Evolutionary conservation across 2,113 vertebrate species (phyloP), one percentile per base, ranked within the genome.

Genomic region (Athene cunicularia): DNA sequence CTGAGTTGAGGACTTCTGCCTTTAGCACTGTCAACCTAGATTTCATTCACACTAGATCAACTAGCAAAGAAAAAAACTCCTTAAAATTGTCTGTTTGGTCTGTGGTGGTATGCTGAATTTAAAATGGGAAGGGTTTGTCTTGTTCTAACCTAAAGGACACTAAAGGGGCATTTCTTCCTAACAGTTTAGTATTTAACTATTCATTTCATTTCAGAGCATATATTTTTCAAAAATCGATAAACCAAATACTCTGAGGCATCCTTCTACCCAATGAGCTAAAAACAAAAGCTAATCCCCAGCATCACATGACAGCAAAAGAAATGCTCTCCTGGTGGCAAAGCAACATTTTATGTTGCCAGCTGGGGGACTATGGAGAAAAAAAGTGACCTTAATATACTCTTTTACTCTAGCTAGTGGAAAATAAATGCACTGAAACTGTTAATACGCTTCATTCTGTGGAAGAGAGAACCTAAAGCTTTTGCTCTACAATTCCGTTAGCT

Each of bases 151-250:
- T n/a, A 63, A 56, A 55, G 80, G 45, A 81, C 43, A 83, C 39
- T 67, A 35, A 82, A 76, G 66, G 37, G 52, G 59, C 76, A 94
- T 71, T 76, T 92, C 53, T 97, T 88, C 33, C 80, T 56, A 79
- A 80, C 27, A 50, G 86, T 53, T 96, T 62, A 37, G 85, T 35
- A 47, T 89, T 88, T 81, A 82, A 68, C 86, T 90, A 91, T 27
- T 75, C 35, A 91, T 87, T 76, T 83, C 55, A 86, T 91, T 91
- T 89, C 83, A 84, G 73, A 74, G n/a, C 76, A 26, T 80, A 26
- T 77, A 81, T 85, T 94, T 97, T 93, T 74, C 60, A 95, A 91
- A 95, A 97, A 83, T 93, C 79, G 87, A 60, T 95, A 94, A 90
- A 58, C 12, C 60, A 35, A 74, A 93, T 47, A 50, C 45, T 68